Conservation (phyloP, 2,888 invertebrate species). For the Serrognathus titanus region DNA sequence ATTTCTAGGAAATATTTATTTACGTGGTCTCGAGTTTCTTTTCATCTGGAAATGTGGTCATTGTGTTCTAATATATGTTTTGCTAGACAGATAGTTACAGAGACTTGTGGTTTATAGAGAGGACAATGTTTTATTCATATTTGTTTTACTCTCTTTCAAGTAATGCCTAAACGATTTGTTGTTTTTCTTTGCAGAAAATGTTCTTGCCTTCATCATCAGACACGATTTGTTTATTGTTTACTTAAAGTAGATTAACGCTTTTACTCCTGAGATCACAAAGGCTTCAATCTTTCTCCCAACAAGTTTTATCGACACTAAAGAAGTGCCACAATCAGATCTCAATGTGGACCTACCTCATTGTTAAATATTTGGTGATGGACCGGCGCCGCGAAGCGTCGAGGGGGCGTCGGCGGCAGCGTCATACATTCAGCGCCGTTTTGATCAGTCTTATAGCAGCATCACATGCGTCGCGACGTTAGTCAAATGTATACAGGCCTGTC, state of each 20-base stretch:
- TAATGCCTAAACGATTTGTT: too few relatives aligned
- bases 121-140: too few relatives aligned
- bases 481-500: slow-evolving; percentile 9
- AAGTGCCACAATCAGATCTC: too few relatives aligned
- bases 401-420: slow-evolving; percentile 32
- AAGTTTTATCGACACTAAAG: not conserved
- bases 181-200: too few relatives aligned
- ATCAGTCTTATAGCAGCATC: slow-evolving; percentile 24
- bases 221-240: not conserved
- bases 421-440: slow-evolving; percentile 24
- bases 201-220: not conserved
- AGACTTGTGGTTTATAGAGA: too few relatives aligned
- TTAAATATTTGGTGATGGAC: slow-evolving; percentile 22
- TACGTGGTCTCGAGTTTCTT: too few relatives aligned
- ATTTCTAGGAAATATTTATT: too few relatives aligned
- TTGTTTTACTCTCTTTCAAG: too few relatives aligned
- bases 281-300: slow-evolving; percentile 5
- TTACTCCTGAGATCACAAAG: not conserved
- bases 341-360: slow-evolving; percentile 14
- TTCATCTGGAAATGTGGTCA: too few relatives aligned
- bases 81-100: too few relatives aligned
- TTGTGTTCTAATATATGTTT: too few relatives aligned
- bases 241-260: not conserved
- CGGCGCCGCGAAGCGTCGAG: slow-evolving; percentile 32
- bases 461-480: slow-evolving; percentile 24